Base-by-base conservation (phyloP, 2,113 vertebrate genomes). In the Thymallus thymallus region DNA sequence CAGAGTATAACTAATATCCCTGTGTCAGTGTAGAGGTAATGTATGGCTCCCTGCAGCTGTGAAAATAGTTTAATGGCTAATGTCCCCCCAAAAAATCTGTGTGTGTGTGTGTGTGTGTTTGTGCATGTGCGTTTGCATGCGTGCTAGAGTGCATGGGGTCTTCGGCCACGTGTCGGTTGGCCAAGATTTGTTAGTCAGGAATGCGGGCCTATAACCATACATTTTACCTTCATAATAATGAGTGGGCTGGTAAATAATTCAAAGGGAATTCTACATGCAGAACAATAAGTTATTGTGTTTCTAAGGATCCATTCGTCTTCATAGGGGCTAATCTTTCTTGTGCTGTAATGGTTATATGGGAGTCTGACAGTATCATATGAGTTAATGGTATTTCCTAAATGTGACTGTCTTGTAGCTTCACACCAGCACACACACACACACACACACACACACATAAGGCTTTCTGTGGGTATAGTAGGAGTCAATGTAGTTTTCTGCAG, bases 211-310 rank as follows among this genome's bases (percentile, higher is more conserved):
- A 63, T 75, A 66, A 80, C 74, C 51, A 29, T 55, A 64, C 60
- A 35, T 79, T 72, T 75, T 75, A 69, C 51, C 32, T 24, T 71
- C 32, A 55, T 29, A 69, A 68, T 78, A 80, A 84, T 70, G 79
- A 83, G 69, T 62, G 61, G 72, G 73, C 68, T 30, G 68, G 76
- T 91, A 85, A 90, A 90, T 89, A 90, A 91, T 89, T 87, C 80
- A 88, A 78, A 23, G 35, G 60, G 73, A 76, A 68, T 80, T 84
- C 69, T 73, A 85, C 78, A 80, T 86, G 78, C 75, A 12, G 22
- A 80, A 76, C 63, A 51, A 67, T 82, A 85, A 86, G 76, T 88
- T 87, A 87, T 88, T 88, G 82, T 88, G 76, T 80, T 87, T 86
- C 84, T 71, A 72, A 64, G 69, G 69, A 76, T 18, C 85, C 76